Base-by-base conservation (phyloP, 1,140 invertebrate genomes). In the Mercenaria mercenaria region DNA sequence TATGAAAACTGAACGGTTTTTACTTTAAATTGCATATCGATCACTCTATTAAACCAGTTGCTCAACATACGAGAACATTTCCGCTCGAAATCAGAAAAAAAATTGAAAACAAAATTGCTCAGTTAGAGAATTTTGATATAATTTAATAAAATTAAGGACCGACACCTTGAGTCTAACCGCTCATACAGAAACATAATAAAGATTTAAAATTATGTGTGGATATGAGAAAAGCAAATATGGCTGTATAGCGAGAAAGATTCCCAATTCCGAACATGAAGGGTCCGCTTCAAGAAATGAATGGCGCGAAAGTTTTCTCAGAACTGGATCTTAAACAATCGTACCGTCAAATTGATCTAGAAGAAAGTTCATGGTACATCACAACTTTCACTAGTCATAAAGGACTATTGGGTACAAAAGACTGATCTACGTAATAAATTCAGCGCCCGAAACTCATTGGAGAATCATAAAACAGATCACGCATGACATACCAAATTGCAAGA, bases 261-360 rank as follows among this genome's bases (percentile, higher is more conserved):
- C 82, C 83, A 0, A 95, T 92, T 0, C 92, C 94, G 18, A 94
- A 92, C 20, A 67, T 94, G 2, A 92, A 95, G 47, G 94, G 93
- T 61, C 61, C 94, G 6, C 26, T 94, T 15, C 34, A 90, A 18
- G 91, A 93, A 23, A 41, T 94, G 39, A 91, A 94, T 39, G 74
- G 74, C 0, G 56, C 72, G 4, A 69, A 34, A 0, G 34, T 92
- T 1, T 93, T 93, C 43, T 81, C 85, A 18, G 85, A 89, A 88
- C 20, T 93, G 6, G 90, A 93, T 72, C 39, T 93, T 13, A 91
- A 91, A 32, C 43, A 47, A 18, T 47, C 43, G 18, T 47, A 10
- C 18, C 43, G 18, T 47, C 43, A 47, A 47, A 47, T 47, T 10
- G 43, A 47, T 10, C 8, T 47, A 47, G 43, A 47, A 10, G 43